Percentiles rank a stretch among this genome's conserved stretches.
Evolutionary conservation across 2,888 invertebrate species (phyloP).

Genomic region (Rotaria sp.): DNA sequence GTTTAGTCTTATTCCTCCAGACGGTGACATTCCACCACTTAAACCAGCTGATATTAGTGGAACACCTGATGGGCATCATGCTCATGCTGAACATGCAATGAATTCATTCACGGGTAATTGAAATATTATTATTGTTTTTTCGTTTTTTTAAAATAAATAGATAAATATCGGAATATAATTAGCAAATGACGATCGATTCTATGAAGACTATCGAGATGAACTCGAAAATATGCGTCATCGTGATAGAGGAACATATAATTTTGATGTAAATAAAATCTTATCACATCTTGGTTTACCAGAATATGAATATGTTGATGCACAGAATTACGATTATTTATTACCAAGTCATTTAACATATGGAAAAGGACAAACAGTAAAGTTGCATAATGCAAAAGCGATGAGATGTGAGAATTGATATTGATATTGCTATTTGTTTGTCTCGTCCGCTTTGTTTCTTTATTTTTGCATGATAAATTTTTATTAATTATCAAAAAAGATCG

Average conservation of each 20-base stretch:
- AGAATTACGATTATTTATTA: constrained; percentile 11
- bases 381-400: neutral
- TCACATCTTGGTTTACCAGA: neutral
- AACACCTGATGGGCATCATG: neutral
- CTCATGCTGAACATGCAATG: constrained; percentile 11
- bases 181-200: neutral
- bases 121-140: neutral
- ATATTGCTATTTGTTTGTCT: neutral
- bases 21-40: neutral
- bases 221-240: constrained; percentile 18
- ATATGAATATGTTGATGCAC: constrained; percentile 4
- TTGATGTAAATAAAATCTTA: neutral
- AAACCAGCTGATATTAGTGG: neutral
- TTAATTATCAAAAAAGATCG: too few relatives aligned
- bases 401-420: neutral
- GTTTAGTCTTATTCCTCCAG: neutral
- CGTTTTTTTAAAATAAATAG: neutral
- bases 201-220: constrained; percentile 32
- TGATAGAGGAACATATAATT: neutral
- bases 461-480: neutral
- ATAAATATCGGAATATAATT: neutral
- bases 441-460: neutral
- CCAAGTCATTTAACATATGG: neutral
- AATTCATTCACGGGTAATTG: neutral
- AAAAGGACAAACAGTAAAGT: neutral